Conservation (phyloP, 1,140 invertebrate genomes). For the Hydropsyche tenuis region DNA sequence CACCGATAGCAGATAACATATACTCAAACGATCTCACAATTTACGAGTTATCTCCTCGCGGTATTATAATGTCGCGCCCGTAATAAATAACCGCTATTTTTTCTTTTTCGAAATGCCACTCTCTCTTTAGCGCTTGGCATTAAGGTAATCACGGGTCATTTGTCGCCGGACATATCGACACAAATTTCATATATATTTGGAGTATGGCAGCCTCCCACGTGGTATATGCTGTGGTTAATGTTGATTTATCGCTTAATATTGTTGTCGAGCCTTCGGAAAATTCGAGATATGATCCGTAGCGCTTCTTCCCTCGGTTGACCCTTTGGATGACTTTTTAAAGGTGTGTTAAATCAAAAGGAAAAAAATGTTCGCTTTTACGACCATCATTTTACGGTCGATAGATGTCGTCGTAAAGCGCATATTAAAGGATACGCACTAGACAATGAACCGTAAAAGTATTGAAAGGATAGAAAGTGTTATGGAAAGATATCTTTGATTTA, state of each 20-base stretch:
- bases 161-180: slow-evolving; percentile 4
- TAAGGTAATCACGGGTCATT: slow-evolving; percentile 14
- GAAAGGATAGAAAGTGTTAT: background rate
- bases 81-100: slow-evolving; percentile 3
- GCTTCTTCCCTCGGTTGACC: background rate
- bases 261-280: background rate
- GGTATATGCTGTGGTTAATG: background rate
- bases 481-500: background rate
- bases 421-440: slow-evolving; percentile 12
- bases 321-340: background rate
- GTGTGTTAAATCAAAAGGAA: background rate
- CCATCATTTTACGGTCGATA: background rate
- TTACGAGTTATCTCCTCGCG: background rate
- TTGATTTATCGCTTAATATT: slow-evolving; percentile 10
- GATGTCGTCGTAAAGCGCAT: slow-evolving; percentile 3
- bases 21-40: background rate
- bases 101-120: background rate
- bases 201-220: background rate
- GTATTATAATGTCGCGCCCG: background rate
- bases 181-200: background rate
- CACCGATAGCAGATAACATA: slow-evolving; percentile 8
- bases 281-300: too few relatives aligned
- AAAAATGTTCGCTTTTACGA: slow-evolving; percentile 10
- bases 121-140: background rate
- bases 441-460: slow-evolving; percentile 11